Conservation (phyloP, 1,140 invertebrate species). For the Teleogryllus occipitalis region DNA sequence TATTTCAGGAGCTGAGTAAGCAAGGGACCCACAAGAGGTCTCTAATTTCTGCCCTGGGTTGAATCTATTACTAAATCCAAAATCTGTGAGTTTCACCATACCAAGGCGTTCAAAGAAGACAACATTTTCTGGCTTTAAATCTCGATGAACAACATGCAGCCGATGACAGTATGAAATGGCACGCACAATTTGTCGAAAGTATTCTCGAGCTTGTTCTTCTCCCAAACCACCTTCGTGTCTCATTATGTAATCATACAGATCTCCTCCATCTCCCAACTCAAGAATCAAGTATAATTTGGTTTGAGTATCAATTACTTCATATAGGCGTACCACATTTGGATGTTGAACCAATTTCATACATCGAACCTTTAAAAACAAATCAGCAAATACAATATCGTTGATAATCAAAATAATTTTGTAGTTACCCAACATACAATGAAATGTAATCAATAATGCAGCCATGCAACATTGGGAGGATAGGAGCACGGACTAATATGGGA, state of each 20-base stretch:
- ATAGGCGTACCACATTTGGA: slow-evolving; percentile 94
- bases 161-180: slow-evolving; percentile 98
- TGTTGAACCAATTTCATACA: slow-evolving; percentile 99
- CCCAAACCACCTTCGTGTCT: slow-evolving; percentile 73
- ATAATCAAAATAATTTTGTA: neutral
- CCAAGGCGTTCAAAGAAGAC: slow-evolving; percentile 97
- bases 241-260: slow-evolving; percentile 99
- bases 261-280: slow-evolving; percentile 96
- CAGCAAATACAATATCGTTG: too few species aligned
- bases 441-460: neutral
- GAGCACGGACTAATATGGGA: too few species aligned
- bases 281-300: slow-evolving; percentile 93
- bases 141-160: slow-evolving; percentile 85
- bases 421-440: neutral
- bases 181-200: slow-evolving; percentile 91
- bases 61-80: slow-evolving; percentile 97
- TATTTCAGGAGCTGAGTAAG: slow-evolving; percentile 99
- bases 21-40: slow-evolving; percentile 97
- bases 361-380: slow-evolving; percentile 51
- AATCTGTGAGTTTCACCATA: slow-evolving; percentile 97
- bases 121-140: slow-evolving; percentile 98
- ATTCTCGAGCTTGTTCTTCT: slow-evolving; percentile 73
- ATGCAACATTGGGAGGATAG: too few species aligned
- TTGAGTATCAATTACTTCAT: slow-evolving; percentile 98
- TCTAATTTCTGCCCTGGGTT: slow-evolving; percentile 94